Base-by-base conservation (phyloP, 1,140 invertebrate genomes). In the Drosophila jambulina region DNA sequence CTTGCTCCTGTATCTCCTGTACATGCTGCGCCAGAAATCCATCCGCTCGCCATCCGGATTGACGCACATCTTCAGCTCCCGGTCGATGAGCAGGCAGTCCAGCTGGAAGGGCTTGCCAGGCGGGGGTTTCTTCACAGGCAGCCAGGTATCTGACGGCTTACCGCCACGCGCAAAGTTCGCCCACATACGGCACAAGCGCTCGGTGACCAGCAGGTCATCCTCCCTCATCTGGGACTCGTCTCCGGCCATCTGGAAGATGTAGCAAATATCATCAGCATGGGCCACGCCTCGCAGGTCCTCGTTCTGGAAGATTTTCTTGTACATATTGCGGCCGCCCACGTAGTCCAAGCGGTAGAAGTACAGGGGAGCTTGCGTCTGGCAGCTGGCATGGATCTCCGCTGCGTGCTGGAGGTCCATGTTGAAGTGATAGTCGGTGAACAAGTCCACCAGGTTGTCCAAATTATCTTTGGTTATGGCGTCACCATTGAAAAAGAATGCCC, bases 161-260 rank as follows among this genome's bases (percentile, higher is more conserved):
- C 91, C 94, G 53, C 92, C 93, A 81, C 95, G 95, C 0, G 95
- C 95, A 91, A 96, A 95, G 77, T 95, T 95, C 0, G 95, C 94
- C 95, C 95, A 95, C 88, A 95, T 85, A 54, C 93, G 93, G 0
- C 95, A 93, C 80, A 95, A 93, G 15, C 93, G 91, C 54, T 92
- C 91, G 2, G 93, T 93, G n/a, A 94, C 91, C 5, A 83, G 85
- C 0, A 91, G 62, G 58, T 94, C 94, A 10, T 93, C 93, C 7
- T 93, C 90, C 17, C 93, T 91, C 34, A 94, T 62, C 23, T 92
- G 72, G 38, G 93, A 82, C 63, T 94, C 93, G 1, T 94, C 75
- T 43, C 93, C 91, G 0, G 92, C 93, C 88, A 94, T 94, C 80
- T 95, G 94, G 78, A 95, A 95, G 4, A 95, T 80, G 74, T 95